Evolutionary conservation across 2,797 vertebrate species (phyloP), one percentile per base, ranked within the genome.

Genomic region (Apogon hyalosoma): DNA sequence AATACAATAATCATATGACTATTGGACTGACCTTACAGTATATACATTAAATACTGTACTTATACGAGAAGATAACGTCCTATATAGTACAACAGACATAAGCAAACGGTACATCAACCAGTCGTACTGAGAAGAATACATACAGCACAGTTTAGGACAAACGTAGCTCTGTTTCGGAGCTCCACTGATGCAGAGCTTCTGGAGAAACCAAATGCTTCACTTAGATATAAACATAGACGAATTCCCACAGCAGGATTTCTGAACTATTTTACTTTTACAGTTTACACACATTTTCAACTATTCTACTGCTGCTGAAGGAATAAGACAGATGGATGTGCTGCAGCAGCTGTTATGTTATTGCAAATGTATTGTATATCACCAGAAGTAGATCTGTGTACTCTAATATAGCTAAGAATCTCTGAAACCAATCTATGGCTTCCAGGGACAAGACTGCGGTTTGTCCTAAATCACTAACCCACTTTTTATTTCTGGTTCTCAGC

Each of bases 261-360:
- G 19, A 60, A 45, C 38, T 7, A 33, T 2, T 59, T 49, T 28
- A 50, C 15, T 41, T 65, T 63, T 39, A 45, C n/a, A 58, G 14
- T 47, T 31, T 12, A 41, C 31, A 5, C 7, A 33, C n/a, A 42
- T 21, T 41, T 46, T 67, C 24, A 51, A 63, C 56, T 73, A 51
- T 45, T 63, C 52, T 76, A 69, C 63, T 10, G 59, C 41, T 55
- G 24, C 61, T 7, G 24, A 19, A 68, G 36, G 21, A 47, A 55
- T 5, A 0, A 43, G 49, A 70, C 24, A 8, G 47, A 38, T 11
- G 38, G 54, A 46, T 47, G 63, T 19, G 53, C 56, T 47, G 45
- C 61, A 74, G 75, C 76, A 65, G 56, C 45, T 53, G 36, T 15
- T 40, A 24, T 47, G 28, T 84, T 90, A 88, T 75, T 84, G 80